Evolutionary conservation across 2,797 vertebrate genomes (phyloP).

Genomic region (Siniperca scherzeri): DNA sequence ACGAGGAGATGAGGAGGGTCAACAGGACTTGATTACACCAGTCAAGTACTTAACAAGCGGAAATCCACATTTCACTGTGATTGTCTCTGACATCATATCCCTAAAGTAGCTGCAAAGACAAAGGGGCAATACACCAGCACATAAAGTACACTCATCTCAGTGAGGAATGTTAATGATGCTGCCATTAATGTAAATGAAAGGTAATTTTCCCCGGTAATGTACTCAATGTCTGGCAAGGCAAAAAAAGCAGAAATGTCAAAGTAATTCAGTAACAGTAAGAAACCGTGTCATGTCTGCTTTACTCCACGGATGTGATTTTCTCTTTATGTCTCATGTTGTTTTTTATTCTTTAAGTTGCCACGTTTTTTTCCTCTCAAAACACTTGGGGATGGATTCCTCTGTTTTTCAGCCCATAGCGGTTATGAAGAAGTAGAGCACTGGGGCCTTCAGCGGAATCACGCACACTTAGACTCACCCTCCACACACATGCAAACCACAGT

Average conservation of each 20-base stretch:
- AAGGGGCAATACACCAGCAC: not conserved
- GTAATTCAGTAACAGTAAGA: constrained; percentile 2
- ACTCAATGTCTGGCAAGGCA: not conserved
- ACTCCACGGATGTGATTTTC: constrained; percentile 9
- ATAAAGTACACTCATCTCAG: constrained; percentile 8
- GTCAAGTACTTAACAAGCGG: constrained; percentile 36
- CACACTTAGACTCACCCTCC: constrained; percentile 8
- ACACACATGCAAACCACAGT: constrained; percentile 7
- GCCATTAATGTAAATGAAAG: constrained; percentile 20
- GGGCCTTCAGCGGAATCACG: constrained; percentile 13
- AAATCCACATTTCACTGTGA: constrained; percentile 28
- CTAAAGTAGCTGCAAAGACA: constrained; percentile 16
- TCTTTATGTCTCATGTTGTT: constrained; percentile 5
- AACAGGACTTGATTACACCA: constrained; percentile 39
- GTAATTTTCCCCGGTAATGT: not conserved
- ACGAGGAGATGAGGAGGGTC: constrained; percentile 49
- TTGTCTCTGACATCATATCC: constrained; percentile 11
- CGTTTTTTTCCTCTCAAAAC: constrained; percentile 14
- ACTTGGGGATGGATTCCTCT: constrained; percentile 19
- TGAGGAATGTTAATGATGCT: constrained; percentile 19
- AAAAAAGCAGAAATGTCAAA: constrained; percentile 11
- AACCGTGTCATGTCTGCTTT: constrained; percentile 8
- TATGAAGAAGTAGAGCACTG: constrained; percentile 13
- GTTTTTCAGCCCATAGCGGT: constrained; percentile 29
- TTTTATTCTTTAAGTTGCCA: not conserved